Percentiles rank a stretch among this genome's conserved stretches.
These are phyloP conservation scores for Anisognathus igniventris DNA, from an alignment of 2,797 vertebrate species.

Conservation along the genomic window DNA sequence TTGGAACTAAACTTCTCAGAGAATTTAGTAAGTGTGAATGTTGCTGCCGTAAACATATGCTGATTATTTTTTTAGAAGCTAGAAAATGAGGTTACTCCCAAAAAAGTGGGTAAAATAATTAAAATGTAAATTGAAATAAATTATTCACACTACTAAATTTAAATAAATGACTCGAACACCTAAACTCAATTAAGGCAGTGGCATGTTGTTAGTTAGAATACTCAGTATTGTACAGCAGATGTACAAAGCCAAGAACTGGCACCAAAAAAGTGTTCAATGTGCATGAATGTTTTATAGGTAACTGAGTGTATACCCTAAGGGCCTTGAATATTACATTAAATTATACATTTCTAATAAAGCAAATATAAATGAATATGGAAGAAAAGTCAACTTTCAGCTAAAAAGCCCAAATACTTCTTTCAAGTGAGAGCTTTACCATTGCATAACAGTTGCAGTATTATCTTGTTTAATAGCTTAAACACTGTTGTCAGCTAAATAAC, in stretches of 20 bases:
- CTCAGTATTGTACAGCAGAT: constrained; percentile 39
- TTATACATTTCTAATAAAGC: constrained; percentile 67
- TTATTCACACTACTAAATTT: constrained; percentile 32
- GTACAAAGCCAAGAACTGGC: constrained; percentile 8
- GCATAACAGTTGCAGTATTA: constrained; percentile 8
- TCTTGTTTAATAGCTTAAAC: constrained; percentile 43
- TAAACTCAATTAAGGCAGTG: constrained; percentile 40
- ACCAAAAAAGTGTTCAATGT: constrained; percentile 10
- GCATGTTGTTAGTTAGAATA: constrained; percentile 33
- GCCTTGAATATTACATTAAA: constrained; percentile 53
- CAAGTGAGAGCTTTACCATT: not conserved
- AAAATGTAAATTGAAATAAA: constrained; percentile 67
- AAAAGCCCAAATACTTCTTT: constrained; percentile 8
- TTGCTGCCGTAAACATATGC: constrained; percentile 65
- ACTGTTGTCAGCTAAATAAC: constrained; percentile 34
- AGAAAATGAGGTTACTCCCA: constrained; percentile 61
- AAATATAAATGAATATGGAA: constrained; percentile 58
- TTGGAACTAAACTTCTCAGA: constrained; percentile 57
- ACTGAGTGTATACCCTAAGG: constrained; percentile 34
- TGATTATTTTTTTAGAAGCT: constrained; percentile 52
- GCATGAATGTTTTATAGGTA: constrained; percentile 64
- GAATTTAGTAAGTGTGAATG: constrained; percentile 50
- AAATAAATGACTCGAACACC: not conserved
- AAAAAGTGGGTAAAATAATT: constrained; percentile 68
- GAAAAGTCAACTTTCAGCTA: constrained; percentile 28